Evolutionary conservation across 2,797 vertebrate species (phyloP), one percentile per base, ranked within the genome.

Genomic region (Gymnoscopelus braueri): DNA sequence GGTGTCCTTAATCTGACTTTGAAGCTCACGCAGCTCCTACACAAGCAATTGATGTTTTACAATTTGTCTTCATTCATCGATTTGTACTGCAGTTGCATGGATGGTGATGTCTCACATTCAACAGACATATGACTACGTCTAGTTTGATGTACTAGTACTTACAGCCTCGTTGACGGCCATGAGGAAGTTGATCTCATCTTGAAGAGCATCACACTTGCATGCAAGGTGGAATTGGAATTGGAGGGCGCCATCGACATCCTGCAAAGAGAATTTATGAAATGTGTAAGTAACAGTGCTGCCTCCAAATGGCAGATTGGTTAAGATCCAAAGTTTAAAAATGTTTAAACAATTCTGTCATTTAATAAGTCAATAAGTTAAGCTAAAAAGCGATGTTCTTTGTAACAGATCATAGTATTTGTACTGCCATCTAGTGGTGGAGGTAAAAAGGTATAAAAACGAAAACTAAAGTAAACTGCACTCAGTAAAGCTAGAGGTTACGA

Each of bases 161-260:
- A 99, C 97, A 76, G 92, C 84, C 1, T 97, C 96, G 1, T 93
- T 97, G 60, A 98, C 59, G 13, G 93, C 90, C 88, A 93, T 95
- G 87, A 97, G 91, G 96, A 99, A 98, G 89, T 95, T 95, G 79
- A 98, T 95, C 82, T 99, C 96, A 55, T 98, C 96, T 65, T 90
- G 92, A 84, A 99, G 93, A 0, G 88, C 80, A 12, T 97, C 95
- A 1, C 83, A 92, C 80, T 89, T 96, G n/a, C n/a, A n/a, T n/a
- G n/a, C n/a, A n/a, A n/a, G n/a, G n/a, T n/a, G n/a, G n/a, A n/a
- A n/a, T n/a, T n/a, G n/a, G n/a, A n/a, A n/a, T n/a, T n/a, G n/a
- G n/a, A n/a, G n/a, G n/a, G n/a, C 96, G 49, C 90, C 91, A 73
- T 99, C 97, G n/a, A 98, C 97, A 14, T 98, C 97, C 97, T 99